Evolutionary conservation across 1,140 invertebrate species (phyloP), one percentile per base, ranked within the genome.

Genomic region (Ips typographus): DNA sequence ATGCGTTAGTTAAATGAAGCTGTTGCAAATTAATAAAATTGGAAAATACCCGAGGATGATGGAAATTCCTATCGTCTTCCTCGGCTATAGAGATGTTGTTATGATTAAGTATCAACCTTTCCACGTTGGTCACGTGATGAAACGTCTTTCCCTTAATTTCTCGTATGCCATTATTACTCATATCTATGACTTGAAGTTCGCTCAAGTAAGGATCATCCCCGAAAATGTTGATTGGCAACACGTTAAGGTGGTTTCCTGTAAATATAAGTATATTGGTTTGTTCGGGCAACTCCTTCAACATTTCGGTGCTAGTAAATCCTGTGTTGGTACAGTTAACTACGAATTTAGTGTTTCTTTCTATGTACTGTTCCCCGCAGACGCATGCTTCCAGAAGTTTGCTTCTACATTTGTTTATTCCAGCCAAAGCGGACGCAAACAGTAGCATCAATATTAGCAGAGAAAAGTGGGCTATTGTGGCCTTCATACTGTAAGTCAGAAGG

Each of bases 81-180:
- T 76, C 76, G 0, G 85, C 84, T 55, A 90, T 87, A 1, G 87
- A 85, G 2, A 92, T 77, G 68, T 91, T 82, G 75, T 94, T 94
- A 75, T 92, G 87, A 75, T 92, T 90, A 3, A 94, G 80, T 70
- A 91, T 87, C 1, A 94, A 79, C n/a, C 87, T 82, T 76, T 89
- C 83, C 0, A 93, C 91, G 58, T 84, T 85, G 49, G 83, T 83
- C 1, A 93, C 91, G 75, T 89, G 89, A 74, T 93, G 91, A 78
- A 90, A 93, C 2, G 89, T 83, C 79, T 92, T 91, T 1, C 91
- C 91, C 72, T 85, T 85, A 62, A 94, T 92, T 67, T 89, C 86
- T 55, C 83, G 77, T n/a, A 94, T 92, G 7, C 85, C 80, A 77
- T 94, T 94, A 68, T 86, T 89, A 38, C 88, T 90, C 88, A 94